These are phyloP conservation scores for Drosophila mettleri DNA, from an alignment of 2,888 invertebrate species.

Conservation along the genomic window DNA sequence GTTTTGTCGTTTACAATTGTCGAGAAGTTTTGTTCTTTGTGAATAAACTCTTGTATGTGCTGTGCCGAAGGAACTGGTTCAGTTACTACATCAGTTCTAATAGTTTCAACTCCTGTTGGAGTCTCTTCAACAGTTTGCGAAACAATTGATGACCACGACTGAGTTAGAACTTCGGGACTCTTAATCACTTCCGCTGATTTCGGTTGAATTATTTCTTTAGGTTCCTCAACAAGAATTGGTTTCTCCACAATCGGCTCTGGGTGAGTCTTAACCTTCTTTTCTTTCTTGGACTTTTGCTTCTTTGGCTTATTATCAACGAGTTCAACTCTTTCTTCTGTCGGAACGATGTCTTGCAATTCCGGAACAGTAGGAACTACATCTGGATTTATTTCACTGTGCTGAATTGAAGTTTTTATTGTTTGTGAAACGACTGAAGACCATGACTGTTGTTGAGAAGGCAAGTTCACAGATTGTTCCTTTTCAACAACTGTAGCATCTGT, in stretches of 20 bases:
- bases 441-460: slow-evolving; percentile 41
- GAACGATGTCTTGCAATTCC: slow-evolving; percentile 20
- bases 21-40: slow-evolving; percentile 12
- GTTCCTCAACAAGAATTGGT: neutral
- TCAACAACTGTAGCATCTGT: slow-evolving; percentile 11
- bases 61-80: neutral
- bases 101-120: slow-evolving; percentile 13
- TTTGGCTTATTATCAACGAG: slow-evolving; percentile 25
- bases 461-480: slow-evolving; percentile 37
- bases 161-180: neutral
- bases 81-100: neutral
- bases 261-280: slow-evolving; percentile 24
- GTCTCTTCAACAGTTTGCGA: slow-evolving; percentile 30
- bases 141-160: slow-evolving; percentile 54
- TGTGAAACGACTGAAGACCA: slow-evolving; percentile 59
- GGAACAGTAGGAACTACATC: neutral
- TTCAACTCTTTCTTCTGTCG: neutral
- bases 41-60: slow-evolving; percentile 12
- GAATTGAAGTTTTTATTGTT: slow-evolving; percentile 13
- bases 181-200: neutral
- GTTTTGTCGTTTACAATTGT: slow-evolving; percentile 17
- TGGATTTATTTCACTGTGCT: neutral
- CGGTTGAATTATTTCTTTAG: slow-evolving; percentile 3
- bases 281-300: slow-evolving; percentile 45
- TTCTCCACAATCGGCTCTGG: neutral